Conservation (phyloP, 2,797 vertebrate genomes). For the Pristis pectinata region DNA sequence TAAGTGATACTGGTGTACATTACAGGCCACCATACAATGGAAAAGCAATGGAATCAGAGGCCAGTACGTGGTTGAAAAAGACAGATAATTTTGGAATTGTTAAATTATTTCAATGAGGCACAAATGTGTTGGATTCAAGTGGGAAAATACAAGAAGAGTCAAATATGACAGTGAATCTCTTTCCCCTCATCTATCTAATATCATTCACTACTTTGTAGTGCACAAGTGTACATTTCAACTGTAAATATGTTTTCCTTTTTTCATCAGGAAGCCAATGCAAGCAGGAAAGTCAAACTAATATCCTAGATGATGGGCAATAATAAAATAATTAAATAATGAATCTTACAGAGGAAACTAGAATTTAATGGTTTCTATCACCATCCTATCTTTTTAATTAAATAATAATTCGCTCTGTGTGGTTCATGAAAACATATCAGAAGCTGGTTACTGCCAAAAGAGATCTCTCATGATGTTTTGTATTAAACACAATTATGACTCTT, state of each 20-base stretch:
- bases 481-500: slow-evolving; percentile 10
- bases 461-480: neutral
- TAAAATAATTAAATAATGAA: slow-evolving; percentile 3
- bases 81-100: neutral
- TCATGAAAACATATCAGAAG: neutral
- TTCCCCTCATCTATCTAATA: neutral
- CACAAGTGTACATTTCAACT: neutral
- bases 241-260: neutral
- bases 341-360: neutral
- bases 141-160: neutral
- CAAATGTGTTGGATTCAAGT: neutral
- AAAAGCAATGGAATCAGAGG: neutral
- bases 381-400: neutral
- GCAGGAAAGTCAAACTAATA: neutral
- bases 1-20: neutral
- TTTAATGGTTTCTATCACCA: neutral
- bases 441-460: neutral
- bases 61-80: neutral
- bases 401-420: neutral
- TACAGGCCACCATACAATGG: neutral
- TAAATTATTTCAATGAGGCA: neutral
- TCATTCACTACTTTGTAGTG: neutral
- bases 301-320: neutral
- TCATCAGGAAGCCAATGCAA: neutral
- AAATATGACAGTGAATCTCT: neutral